A percentile compares a stretch with the other conserved stretches of the same genome.
Evolutionary conservation across 2,797 vertebrate species (phyloP).

Genomic region (Anguilla obscura): DNA sequence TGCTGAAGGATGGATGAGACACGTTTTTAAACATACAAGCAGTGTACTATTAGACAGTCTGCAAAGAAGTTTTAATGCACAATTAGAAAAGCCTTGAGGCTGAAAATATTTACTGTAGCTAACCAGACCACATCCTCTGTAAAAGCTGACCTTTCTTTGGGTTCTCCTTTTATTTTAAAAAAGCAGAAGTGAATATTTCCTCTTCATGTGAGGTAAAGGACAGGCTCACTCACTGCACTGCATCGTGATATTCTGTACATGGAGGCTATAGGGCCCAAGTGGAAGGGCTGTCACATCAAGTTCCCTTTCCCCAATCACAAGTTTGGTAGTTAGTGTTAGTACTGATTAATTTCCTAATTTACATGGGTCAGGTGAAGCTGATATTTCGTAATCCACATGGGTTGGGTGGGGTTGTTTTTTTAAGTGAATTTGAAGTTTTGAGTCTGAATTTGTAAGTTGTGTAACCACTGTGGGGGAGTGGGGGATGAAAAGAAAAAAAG

Average conservation of each 20-base stretch:
- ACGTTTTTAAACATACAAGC: neutral
- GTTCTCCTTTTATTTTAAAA: constrained; percentile 3
- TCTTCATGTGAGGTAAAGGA: neutral
- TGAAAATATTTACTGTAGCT: neutral
- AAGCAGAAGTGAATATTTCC: constrained; percentile 13
- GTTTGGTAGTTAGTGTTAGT: neutral
- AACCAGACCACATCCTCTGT: neutral
- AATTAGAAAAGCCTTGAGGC: neutral
- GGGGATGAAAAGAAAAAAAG: neutral
- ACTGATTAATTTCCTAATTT: neutral
- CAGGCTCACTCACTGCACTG: neutral
- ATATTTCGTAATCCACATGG: neutral
- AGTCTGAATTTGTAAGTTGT: neutral
- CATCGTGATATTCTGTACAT: neutral
- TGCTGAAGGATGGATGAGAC: neutral
- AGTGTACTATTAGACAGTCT: neutral
- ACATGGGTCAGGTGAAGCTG: neutral
- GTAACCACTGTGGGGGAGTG: neutral
- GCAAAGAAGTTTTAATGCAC: neutral
- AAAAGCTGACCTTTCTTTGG: neutral
- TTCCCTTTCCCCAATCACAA: neutral
- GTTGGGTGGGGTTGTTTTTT: neutral
- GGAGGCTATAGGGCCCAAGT: neutral
- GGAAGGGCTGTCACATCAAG: neutral
- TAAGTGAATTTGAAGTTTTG: neutral